Evolutionary conservation across 2,888 invertebrate species (phyloP).

Genomic region (Dugesia japonica): DNA sequence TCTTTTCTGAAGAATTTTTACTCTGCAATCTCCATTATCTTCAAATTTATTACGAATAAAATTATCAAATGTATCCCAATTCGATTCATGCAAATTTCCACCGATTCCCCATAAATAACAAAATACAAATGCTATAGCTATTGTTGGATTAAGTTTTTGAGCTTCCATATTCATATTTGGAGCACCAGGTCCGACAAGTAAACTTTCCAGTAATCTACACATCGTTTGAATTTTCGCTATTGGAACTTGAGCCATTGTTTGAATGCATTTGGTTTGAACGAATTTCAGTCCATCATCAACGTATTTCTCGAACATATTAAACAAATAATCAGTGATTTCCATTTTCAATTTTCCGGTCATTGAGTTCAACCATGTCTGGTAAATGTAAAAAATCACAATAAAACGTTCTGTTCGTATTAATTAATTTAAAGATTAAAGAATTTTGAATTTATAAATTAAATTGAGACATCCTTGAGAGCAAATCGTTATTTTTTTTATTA

Average conservation of each 20-base stretch:
- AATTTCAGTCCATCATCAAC: conserved; percentile 57
- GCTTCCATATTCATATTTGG: conserved; percentile 55
- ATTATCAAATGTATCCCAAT: conserved; percentile 59
- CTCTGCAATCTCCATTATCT: conserved; percentile 57
- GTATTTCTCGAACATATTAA: conserved; percentile 56
- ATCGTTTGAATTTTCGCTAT: conserved; percentile 65
- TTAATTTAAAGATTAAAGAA: too few relatives aligned
- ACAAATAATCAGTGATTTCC: conserved; percentile 55
- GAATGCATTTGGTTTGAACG: conserved; percentile 57
- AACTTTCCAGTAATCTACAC: conserved; percentile 59
- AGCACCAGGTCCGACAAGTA: conserved; percentile 56
- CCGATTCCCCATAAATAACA: conserved; percentile 69
- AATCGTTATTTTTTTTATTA: too few relatives aligned
- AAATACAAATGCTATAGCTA: conserved; percentile 65
- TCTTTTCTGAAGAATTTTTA: conserved; percentile 37
- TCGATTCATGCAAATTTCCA: conserved; percentile 62
- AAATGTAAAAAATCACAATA: too few relatives aligned
- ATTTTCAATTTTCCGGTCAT: conserved; percentile 50
- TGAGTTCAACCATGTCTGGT: conserved; percentile 58
- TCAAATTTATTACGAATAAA: conserved; percentile 59
- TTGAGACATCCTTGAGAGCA: too few relatives aligned
- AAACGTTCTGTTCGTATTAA: too few relatives aligned
- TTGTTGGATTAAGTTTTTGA: conserved; percentile 53
- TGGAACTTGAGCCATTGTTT: conserved; percentile 65
- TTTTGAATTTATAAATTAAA: too few relatives aligned